phyloP scores from a whole-genome alignment of 2,888 invertebrate genomes.

The Drosophila suboccidentalis region DNA sequence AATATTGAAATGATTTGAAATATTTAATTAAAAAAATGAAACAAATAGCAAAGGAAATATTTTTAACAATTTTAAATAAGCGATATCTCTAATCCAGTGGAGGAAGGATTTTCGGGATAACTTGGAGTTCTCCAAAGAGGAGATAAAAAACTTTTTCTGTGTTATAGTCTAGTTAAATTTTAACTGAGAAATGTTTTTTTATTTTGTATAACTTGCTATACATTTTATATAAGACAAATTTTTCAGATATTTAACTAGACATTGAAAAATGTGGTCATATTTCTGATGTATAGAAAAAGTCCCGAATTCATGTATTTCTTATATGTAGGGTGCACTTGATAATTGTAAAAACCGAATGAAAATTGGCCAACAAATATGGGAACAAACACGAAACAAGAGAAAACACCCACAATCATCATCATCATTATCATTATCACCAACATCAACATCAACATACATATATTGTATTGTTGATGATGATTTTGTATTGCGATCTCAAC shows the following conservation, averaged over 20 bases:
- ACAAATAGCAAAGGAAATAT: too few species aligned
- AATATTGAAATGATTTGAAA: too few species aligned
- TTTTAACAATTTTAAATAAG: too few species aligned
- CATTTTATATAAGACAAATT: too few species aligned
- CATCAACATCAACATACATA: background rate
- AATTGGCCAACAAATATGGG: conserved; percentile 33
- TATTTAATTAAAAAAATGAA: too few species aligned
- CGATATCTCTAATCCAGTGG: too few species aligned
- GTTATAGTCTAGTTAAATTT: too few species aligned
- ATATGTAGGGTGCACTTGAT: conserved; percentile 17
- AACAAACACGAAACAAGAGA: conserved; percentile 33
- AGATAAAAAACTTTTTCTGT: too few species aligned
- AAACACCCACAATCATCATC: conserved; percentile 49
- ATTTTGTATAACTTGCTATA: too few species aligned
- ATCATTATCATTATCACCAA: conserved; percentile 2
- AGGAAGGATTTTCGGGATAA: too few species aligned
- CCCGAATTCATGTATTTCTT: background rate
- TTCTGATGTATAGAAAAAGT: background rate
- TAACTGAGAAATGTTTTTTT: too few species aligned
- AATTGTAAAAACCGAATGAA: background rate
- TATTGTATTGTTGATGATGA: conserved; percentile 19
- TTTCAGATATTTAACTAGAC: background rate
- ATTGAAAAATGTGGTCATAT: background rate
- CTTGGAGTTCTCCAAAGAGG: too few species aligned
- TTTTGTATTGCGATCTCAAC: conserved; percentile 22